Conservation (phyloP, 2,888 invertebrate species). For the Clanis bilineata region DNA sequence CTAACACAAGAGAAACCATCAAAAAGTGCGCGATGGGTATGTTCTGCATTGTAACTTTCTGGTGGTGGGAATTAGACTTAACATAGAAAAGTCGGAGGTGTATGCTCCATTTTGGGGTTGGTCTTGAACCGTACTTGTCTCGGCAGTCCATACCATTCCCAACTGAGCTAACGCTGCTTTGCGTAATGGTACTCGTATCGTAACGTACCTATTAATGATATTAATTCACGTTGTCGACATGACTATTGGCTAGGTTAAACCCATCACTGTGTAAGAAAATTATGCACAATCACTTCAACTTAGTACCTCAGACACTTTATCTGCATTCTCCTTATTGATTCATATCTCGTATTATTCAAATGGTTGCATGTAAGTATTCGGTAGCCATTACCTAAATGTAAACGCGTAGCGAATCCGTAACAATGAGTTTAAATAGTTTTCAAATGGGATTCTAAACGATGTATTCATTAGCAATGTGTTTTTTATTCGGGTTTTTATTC, state of each 20-base stretch:
- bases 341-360: conserved; percentile 8
- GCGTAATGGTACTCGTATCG: no score
- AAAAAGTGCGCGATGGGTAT: conserved; percentile 75
- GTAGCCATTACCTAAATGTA: conserved; percentile 6
- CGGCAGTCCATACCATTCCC: no score
- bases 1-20: conserved; percentile 64
- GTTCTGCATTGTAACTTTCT: conserved; percentile 43
- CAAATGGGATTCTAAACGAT: conserved; percentile 19
- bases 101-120: no score
- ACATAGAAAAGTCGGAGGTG: no score
- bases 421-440: conserved; percentile 2
- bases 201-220: no score
- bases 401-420: conserved; percentile 4
- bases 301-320: background rate
- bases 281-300: background rate
- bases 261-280: background rate
- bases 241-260: no score
- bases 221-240: no score
- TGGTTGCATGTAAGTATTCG: conserved; percentile 4
- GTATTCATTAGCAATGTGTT: conserved; percentile 22
- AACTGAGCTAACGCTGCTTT: no score
- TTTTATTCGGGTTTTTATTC: background rate
- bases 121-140: no score
- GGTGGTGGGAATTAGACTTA: conserved; percentile 50
- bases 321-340: background rate